Evolutionary conservation across 1,140 invertebrate species (phyloP).

Genomic region (Drosophila mayri): DNA sequence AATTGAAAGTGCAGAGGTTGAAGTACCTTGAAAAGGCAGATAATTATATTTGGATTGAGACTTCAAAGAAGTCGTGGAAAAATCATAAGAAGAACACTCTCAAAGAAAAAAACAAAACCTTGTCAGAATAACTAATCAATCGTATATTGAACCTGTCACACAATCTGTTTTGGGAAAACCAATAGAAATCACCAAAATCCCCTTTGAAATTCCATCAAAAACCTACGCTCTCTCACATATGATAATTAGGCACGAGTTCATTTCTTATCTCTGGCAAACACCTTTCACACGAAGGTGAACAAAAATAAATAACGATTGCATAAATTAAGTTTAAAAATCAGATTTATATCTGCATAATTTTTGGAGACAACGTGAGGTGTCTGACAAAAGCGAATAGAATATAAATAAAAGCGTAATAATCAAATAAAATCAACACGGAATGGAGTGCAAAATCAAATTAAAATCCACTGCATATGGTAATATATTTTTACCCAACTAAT

Average conservation of each 20-base stretch:
- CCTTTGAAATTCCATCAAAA: slow-evolving; percentile 5
- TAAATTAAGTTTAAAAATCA: slow-evolving; percentile 69
- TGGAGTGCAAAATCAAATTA: slow-evolving; percentile 62
- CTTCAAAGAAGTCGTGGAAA: not conserved
- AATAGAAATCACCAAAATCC: not conserved
- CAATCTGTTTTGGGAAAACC: not conserved
- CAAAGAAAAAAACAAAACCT: not conserved
- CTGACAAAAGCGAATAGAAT: slow-evolving; percentile 41
- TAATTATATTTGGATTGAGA: slow-evolving; percentile 4
- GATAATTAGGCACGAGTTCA: slow-evolving; percentile 55
- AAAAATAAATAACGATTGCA: slow-evolving; percentile 23
- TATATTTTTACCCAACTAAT: slow-evolving; percentile 69
- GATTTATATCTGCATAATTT: slow-evolving; percentile 69
- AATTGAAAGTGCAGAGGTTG: slow-evolving; percentile 37
- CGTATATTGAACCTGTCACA: slow-evolving; percentile 20
- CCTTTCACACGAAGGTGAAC: slow-evolving; percentile 35
- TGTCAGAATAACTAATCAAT: slow-evolving; percentile 9
- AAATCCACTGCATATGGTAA: slow-evolving; percentile 63
- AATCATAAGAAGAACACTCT: not conserved
- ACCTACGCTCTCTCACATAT: slow-evolving; percentile 17
- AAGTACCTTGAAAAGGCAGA: slow-evolving; percentile 5
- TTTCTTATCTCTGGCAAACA: slow-evolving; percentile 28
- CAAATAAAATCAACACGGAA: slow-evolving; percentile 36
- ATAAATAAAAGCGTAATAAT: slow-evolving; percentile 48
- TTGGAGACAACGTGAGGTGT: slow-evolving; percentile 52